Base-by-base conservation (phyloP, 2,888 invertebrate genomes). In the Callosobruchus maculatus region DNA sequence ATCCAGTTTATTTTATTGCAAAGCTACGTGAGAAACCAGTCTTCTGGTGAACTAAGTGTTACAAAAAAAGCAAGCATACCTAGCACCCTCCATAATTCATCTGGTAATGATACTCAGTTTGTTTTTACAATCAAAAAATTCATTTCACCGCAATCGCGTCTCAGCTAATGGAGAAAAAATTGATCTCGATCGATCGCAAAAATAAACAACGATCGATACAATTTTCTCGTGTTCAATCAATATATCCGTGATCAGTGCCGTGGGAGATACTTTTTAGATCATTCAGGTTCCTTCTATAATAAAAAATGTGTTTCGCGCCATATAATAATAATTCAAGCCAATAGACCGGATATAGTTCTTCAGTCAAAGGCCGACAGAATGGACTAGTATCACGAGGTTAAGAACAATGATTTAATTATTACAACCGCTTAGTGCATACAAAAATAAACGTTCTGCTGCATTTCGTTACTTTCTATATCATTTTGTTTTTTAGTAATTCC, bases 151-250 rank as follows among this genome's bases (percentile, higher is more conserved):
- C 75, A 79, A 78, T 78, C 79, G 75, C 78, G 79, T 79, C 78
- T 79, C 80, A 81, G 79, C 76, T 78, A 78, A 79, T 77, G 79
- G 76, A 77, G 80, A 75, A 78, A 81, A 81, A 80, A 74, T 74
- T 70, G 75, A 49, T 49, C 49, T 49, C 49, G 49, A 49, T 77
- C 77, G 74, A 78, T 77, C 76, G 78, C 76, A 77, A 80, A 76
- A 78, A 77, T 75, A 76, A 75, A 78, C 74, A 72, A 71, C 70
- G 70, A 71, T 73, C 72, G 76, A 70, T 72, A 79, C 78, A 81
- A 81, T 80, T 79, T 80, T 78, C 78, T 78, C 80, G 81, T 81
- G 81, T 81, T 82, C 82, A 81, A 82, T 82, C 82, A 82, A 82
- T 82, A 80, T 81, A 78, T 76, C 77, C 78, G 78, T 78, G 79